Conservation (phyloP, 1,140 invertebrate genomes). For the Zaprionus camerounensis region DNA sequence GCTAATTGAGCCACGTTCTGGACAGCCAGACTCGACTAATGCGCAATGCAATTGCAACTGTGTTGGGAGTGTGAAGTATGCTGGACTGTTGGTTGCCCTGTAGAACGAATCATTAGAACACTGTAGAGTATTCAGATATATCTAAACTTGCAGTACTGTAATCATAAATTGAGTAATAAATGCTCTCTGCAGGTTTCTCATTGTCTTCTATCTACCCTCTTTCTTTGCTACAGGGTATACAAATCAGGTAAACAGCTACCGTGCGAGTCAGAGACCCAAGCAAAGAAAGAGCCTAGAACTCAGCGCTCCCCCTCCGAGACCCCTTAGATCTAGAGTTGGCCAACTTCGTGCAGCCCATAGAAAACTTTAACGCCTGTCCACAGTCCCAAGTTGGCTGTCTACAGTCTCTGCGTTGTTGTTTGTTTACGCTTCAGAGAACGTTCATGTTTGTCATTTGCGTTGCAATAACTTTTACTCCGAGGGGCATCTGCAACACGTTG, state of each 20-base stretch:
- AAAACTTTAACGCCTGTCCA: background rate
- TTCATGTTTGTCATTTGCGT: conserved; percentile 77
- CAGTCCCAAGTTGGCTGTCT: background rate
- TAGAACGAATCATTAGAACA: background rate
- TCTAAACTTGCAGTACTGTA: background rate
- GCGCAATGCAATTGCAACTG: conserved; percentile 3
- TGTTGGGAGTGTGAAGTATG: background rate
- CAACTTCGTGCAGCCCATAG: background rate
- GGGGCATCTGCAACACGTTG: conserved; percentile 68
- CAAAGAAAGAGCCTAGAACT: background rate
- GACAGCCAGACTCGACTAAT: conserved; percentile 12
- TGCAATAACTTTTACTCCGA: conserved; percentile 71
- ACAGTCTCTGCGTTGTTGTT: conserved; percentile 30
- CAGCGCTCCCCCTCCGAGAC: background rate
- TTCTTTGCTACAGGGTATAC: conserved; percentile 12
- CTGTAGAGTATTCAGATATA: background rate
- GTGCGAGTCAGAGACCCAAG: background rate
- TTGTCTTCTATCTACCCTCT: background rate
- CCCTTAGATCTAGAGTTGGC: background rate
- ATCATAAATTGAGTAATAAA: no score
- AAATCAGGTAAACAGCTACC: conserved; percentile 26
- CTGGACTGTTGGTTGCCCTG: background rate
- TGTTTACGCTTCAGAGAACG: conserved; percentile 58
- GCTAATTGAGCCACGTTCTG: conserved; percentile 55
- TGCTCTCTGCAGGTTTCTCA: background rate